phyloP scores from a whole-genome alignment of 2,113 vertebrate species.

The Alethe diademata region DNA sequence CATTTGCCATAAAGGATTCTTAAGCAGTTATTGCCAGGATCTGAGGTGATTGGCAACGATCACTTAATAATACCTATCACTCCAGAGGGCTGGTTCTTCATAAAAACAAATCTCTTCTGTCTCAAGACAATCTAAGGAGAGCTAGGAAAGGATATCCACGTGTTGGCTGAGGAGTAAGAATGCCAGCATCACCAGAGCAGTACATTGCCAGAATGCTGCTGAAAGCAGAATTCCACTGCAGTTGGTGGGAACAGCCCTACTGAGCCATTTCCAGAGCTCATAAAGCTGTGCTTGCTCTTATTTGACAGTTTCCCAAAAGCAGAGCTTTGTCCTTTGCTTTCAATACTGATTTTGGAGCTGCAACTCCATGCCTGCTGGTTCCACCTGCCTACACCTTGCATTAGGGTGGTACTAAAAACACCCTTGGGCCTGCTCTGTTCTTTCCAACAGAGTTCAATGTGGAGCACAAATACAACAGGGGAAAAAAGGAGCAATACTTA shows the following conservation, averaged over 20 bases:
- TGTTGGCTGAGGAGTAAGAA: neutral
- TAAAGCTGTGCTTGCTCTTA: neutral
- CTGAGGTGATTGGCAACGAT: neutral
- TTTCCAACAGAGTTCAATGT: neutral
- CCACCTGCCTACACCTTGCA: neutral
- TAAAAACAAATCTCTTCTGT: neutral
- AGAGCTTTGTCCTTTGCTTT: neutral
- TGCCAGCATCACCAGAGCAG: neutral
- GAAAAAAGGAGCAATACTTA: slow-evolving; percentile 67
- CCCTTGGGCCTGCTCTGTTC: neutral
- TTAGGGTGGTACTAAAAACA: neutral
- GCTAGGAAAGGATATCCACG: neutral
- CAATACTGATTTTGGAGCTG: neutral
- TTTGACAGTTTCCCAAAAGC: neutral
- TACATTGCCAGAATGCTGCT: neutral
- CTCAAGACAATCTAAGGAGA: neutral
- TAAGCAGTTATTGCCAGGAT: neutral
- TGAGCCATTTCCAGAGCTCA: neutral
- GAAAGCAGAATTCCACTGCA: neutral
- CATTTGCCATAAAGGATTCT: neutral
- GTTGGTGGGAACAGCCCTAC: accelerated
- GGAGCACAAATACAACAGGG: neutral
- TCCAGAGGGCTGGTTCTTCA: neutral
- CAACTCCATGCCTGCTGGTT: neutral
- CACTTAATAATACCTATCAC: neutral